A percentile compares a stretch with the other conserved stretches of the same genome.
Conservation (phyloP, 2,113 vertebrate genomes). For the Haliaeetus leucogaster region DNA sequence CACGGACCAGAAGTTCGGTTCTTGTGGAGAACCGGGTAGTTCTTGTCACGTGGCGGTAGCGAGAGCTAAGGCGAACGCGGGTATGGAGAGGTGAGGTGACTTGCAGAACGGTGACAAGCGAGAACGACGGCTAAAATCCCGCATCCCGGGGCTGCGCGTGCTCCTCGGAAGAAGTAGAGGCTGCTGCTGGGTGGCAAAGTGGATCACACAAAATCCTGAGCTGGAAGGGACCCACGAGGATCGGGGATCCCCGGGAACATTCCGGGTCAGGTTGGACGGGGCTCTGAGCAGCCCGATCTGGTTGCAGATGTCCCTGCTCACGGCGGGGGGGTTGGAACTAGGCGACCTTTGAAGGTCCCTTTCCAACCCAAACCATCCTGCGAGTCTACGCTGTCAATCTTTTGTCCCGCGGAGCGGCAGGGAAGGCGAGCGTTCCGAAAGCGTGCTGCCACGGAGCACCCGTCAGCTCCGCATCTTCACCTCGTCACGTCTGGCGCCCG, state of each 20-base stretch:
- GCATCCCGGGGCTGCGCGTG: background rate
- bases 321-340: background rate
- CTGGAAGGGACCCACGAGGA: background rate
- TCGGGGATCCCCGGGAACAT: background rate
- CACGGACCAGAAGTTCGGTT: background rate
- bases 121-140: rapidly evolving
- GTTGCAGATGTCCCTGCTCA: background rate
- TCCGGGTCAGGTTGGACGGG: background rate
- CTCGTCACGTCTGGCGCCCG: background rate
- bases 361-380: no score
- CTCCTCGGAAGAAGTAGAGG: background rate
- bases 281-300: background rate
- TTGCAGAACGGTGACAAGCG: background rate
- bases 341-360: background rate
- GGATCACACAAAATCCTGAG: background rate
- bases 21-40: background rate
- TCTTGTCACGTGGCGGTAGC: background rate
- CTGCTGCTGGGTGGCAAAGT: background rate
- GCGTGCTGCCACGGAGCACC: rapidly evolving
- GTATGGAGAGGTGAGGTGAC: background rate
- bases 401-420: rapidly evolving
- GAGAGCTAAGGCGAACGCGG: rapidly evolving
- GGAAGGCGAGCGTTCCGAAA: background rate
- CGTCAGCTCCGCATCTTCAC: background rate
- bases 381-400: background rate